Evolutionary conservation across 2,888 invertebrate genomes (phyloP), one percentile per base, ranked within the genome.

Genomic region (Stenodema calcarata): DNA sequence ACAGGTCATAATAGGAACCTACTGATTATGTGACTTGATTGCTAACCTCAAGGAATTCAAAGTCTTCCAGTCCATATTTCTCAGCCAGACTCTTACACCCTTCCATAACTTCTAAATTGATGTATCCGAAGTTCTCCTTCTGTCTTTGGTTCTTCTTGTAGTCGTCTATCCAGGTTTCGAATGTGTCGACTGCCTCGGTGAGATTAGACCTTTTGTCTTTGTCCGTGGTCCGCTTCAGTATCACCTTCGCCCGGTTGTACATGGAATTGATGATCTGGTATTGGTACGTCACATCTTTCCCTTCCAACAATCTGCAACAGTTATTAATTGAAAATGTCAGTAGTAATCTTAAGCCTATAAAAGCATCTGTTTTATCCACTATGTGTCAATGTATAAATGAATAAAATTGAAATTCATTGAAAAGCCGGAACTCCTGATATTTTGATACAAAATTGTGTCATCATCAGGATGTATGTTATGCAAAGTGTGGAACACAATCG

Each of bases 261-360:
- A 90, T 90, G n/a, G 90, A 90, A 84, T 90, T 90, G 86, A 90
- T 90, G 42, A 89, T 89, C 85, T 96, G 91, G 90, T 93, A 94
- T 91, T 96, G 95, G 91, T 96, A 96, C 87, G 95, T 95, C 0
- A 95, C 94, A 91, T 96, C 96, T 14, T 96, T 92, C 0, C 95
- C 96, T 89, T 95, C 93, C 88, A 96, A 91, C 28, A 90, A 92
- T 92, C 91, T 93, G 92, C 3, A 82, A 82, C 62, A 62, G 18
- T 62, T 62, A 23, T 23, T 35, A 35, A 7, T 7, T 35, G 35
- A 35, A 35, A 35, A 35, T 35, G 35, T 7, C 7, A 35, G 4
- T 35, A 7, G 7, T 35, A n/a, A n/a, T n/a, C n/a, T n/a, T n/a
- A n/a, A n/a, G n/a, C n/a, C n/a, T n/a, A n/a, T n/a, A n/a, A n/a